phyloP scores from a whole-genome alignment of 1,140 invertebrate species.

The Camponotus vicinus region DNA sequence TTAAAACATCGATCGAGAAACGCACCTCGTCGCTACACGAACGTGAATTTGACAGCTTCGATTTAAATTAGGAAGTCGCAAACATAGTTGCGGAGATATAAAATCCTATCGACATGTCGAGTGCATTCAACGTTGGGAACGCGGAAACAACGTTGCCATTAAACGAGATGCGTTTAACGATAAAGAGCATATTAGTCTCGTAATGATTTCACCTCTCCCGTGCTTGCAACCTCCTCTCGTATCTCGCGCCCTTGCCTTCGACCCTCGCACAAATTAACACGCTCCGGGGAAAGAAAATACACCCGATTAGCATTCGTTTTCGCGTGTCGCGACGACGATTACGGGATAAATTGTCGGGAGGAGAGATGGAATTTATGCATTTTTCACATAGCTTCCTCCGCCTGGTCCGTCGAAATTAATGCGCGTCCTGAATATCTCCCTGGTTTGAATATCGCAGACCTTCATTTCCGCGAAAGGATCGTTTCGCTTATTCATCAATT shows the following conservation, averaged over 20 bases:
- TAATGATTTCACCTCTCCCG: neutral
- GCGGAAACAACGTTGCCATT: constrained; percentile 12
- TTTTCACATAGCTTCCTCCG: neutral
- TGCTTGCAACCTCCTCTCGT: neutral
- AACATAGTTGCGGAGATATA: neutral
- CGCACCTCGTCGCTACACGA: neutral
- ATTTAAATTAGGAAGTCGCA: constrained; percentile 12
- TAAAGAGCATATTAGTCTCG: constrained; percentile 22
- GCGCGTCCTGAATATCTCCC: neutral
- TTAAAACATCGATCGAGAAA: constrained; percentile 46
- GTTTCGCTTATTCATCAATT: constrained; percentile 8
- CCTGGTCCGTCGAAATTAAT: constrained; percentile 12
- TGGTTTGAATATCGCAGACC: constrained; percentile 2
- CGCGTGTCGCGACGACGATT: neutral
- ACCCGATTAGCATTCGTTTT: constrained; percentile 32
- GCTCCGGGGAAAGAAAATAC: neutral
- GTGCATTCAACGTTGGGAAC: constrained; percentile 16
- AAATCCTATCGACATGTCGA: constrained; percentile 24
- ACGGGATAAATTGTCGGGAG: neutral
- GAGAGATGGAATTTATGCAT: neutral
- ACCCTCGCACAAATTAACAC: constrained; percentile 1
- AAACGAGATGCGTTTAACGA: constrained; percentile 26
- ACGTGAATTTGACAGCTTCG: constrained; percentile 11
- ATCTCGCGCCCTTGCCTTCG: neutral
- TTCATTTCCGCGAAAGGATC: neutral